These are phyloP conservation scores for Drosophila kepulauana DNA, from an alignment of 1,140 invertebrate species.

Conservation along the genomic window DNA sequence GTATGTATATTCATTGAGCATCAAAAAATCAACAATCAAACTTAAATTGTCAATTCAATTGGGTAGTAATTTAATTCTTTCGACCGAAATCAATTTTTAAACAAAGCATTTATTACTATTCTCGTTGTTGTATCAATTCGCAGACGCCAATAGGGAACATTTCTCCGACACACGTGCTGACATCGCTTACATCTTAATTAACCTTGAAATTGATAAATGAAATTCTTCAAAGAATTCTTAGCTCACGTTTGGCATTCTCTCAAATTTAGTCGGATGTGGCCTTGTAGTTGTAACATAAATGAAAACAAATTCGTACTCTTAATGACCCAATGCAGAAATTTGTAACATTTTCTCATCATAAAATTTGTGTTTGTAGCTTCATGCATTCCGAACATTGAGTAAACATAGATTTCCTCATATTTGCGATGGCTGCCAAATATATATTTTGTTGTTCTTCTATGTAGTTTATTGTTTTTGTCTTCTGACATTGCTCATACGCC, in stretches of 20 bases:
- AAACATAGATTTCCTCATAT: conserved; percentile 49
- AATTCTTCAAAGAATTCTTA: conserved; percentile 21
- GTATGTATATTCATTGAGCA: conserved; percentile 41
- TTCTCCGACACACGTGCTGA: neutral
- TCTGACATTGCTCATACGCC: conserved; percentile 42
- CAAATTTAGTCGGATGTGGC: conserved; percentile 23
- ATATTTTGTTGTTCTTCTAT: neutral
- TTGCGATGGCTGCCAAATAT: conserved; percentile 25
- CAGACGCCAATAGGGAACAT: neutral
- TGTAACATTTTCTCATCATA: conserved; percentile 1
- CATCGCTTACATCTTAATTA: conserved; percentile 52
- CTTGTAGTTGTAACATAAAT: neutral
- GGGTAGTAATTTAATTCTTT: conserved; percentile 10
- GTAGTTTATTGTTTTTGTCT: neutral
- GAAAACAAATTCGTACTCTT: neutral
- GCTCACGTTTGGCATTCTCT: conserved; percentile 21
- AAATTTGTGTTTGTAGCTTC: conserved; percentile 7
- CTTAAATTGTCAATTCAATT: conserved; percentile 39
- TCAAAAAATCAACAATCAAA: conserved; percentile 14
- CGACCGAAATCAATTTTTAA: conserved; percentile 24
- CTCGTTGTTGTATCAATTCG: conserved; percentile 5
- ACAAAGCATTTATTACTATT: neutral
- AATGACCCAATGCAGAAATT: neutral
- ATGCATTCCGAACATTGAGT: conserved; percentile 22
- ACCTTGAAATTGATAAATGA: conserved; percentile 52